These are phyloP conservation scores for Callionymus lyra DNA, from an alignment of 2,113 vertebrate species.

Conservation along the genomic window DNA sequence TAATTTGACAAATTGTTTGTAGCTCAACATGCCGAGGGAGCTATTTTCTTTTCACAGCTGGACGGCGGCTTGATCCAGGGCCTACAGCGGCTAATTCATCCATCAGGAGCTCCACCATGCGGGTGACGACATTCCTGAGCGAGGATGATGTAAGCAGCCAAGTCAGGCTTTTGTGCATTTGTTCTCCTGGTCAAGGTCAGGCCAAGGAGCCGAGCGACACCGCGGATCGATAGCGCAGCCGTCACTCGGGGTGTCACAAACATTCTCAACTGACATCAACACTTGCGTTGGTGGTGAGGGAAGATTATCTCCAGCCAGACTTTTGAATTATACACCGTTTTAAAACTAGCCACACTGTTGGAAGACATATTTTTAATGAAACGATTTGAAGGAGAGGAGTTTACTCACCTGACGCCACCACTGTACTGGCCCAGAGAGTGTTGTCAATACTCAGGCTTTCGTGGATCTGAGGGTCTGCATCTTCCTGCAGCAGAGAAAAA, in stretches of 20 bases:
- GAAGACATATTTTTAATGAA: neutral
- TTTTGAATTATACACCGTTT: no score
- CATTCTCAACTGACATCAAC: slow-evolving; percentile 44
- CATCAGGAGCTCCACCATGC: slow-evolving; percentile 13
- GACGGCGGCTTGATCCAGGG: slow-evolving; percentile 12
- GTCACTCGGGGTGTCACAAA: slow-evolving; percentile 37
- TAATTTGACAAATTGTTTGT: slow-evolving; percentile 31
- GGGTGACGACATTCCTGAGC: slow-evolving; percentile 31
- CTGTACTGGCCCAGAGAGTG: slow-evolving; percentile 91
- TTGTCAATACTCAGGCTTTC: slow-evolving; percentile 95
- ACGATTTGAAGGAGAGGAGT: neutral
- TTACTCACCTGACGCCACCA: slow-evolving; percentile 89
- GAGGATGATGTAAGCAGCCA: slow-evolving; percentile 48
- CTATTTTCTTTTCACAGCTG: slow-evolving; percentile 41
- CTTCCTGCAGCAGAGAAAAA: slow-evolving; percentile 68
- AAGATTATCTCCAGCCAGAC: slow-evolving; percentile 19
- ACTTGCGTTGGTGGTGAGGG: slow-evolving; percentile 24
- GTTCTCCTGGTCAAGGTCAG: slow-evolving; percentile 60
- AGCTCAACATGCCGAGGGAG: slow-evolving; percentile 25
- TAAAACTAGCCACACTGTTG: no score
- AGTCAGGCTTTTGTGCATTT: slow-evolving; percentile 28
- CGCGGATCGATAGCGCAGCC: slow-evolving; percentile 66
- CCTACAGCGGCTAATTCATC: slow-evolving; percentile 13
- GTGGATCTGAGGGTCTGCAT: slow-evolving; percentile 81
- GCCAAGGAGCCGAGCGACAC: slow-evolving; percentile 33